These are phyloP conservation scores for Ctenomys sociabilis DNA, from an alignment of 2,113 vertebrate genomes.

Conservation along the genomic window DNA sequence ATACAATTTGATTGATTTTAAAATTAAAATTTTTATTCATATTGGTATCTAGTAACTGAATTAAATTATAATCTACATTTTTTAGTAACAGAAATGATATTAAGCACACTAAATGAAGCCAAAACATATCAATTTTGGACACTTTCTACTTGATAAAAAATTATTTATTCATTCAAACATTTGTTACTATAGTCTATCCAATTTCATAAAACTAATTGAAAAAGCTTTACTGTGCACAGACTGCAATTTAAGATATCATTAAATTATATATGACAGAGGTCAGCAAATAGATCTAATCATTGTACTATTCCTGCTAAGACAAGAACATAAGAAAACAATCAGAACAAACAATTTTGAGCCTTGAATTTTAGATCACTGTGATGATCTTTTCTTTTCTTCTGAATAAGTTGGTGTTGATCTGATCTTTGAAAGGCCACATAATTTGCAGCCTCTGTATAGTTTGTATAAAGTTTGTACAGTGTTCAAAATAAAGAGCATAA, in stretches of 20 bases:
- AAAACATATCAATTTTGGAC: neutral
- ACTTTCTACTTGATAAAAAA: conserved; percentile 12
- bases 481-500: conserved; percentile 22
- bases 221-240: neutral
- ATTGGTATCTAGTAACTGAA: neutral
- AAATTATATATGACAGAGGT: neutral
- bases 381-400: neutral
- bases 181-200: neutral
- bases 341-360: neutral
- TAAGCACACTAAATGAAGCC: neutral
- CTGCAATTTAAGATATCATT: neutral
- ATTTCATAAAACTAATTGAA: conserved; percentile 29
- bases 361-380: conserved; percentile 22
- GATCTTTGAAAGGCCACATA: neutral
- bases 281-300: neutral
- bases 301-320: neutral
- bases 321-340: neutral
- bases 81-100: neutral
- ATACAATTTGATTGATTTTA: neutral
- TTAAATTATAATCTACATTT: neutral
- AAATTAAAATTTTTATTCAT: conserved; percentile 9
- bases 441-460: neutral
- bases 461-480: neutral
- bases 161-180: conserved; percentile 29
- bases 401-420: neutral